Base-by-base conservation (phyloP, 2,888 invertebrate species). In the Silvanus unidentatus region DNA sequence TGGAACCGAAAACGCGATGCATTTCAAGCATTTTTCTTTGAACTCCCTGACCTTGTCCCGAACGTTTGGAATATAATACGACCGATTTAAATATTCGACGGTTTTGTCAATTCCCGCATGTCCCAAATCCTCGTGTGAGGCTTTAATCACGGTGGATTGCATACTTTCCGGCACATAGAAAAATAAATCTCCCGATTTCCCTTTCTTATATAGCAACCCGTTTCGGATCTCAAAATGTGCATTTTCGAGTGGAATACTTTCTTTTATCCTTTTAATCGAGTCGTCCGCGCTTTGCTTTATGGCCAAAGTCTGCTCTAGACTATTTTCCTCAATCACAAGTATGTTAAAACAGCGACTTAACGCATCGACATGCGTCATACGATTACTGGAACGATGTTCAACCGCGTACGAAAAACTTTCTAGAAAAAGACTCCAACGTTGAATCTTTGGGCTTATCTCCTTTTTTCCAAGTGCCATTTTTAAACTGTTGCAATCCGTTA, bases 331-430 rank as follows among this genome's bases (percentile, higher is more conserved):
- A 3, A 61, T 11, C 11, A 60, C 32, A 22, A 58, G 43, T 35
- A 60, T 48, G 44, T 43, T 50, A 42, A 10, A 27, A 13, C 58
- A 37, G 40, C n/a, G n/a, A n/a, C 63, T 64, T 14, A 63, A 41
- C 1, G 64, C 59, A 48, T 65, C 62, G 1, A 60, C 62, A 52
- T 65, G 65, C 11, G 32, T 37, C 63, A 64, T 65, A 22, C 49
- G 42, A 8, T 40, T 45, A 16, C 30, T 30, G 14, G 39, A 15
- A 30, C 56, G 37, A 42, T 57, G 57, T 36, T 54, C 51, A 13
- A 54, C 13, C 2, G 15, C 35, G 43, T 54, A 56, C 54, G 40
- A 29, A 44, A 47, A 56, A 46, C 56, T 54, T 40, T 58, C 50
- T 15, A 66, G 40, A 13, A 50, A 16, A 30, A 55, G 35, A 46